Evolutionary conservation across 1,140 invertebrate species (phyloP).

Genomic region (Elysia chlorotica): DNA sequence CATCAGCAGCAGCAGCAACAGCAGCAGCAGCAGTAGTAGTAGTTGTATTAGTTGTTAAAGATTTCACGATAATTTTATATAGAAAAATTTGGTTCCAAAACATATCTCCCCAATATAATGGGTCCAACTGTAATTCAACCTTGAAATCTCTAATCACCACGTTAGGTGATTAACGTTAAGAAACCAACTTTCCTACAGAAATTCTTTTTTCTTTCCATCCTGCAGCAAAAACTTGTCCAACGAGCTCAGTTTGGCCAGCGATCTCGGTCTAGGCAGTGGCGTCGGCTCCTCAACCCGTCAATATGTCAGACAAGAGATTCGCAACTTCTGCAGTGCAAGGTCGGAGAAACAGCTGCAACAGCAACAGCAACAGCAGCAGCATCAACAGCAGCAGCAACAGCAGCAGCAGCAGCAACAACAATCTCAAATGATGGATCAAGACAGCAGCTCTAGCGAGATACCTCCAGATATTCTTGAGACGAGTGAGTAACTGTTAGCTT

Average conservation of each 20-base stretch:
- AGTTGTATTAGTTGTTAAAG: no score
- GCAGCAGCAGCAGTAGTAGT: no score
- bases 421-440: constrained; percentile 23
- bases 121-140: no score
- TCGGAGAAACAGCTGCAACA: constrained; percentile 14
- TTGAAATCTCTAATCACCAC: no score
- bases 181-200: no score
- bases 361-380: constrained; percentile 8
- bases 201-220: not conserved
- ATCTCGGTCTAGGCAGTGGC: not conserved
- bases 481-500: constrained; percentile 38
- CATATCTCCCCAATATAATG: no score
- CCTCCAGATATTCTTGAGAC: constrained; percentile 52
- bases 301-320: constrained; percentile 84
- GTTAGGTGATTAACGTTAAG: no score
- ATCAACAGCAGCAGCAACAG: constrained; percentile 17
- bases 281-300: constrained; percentile 4
- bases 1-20: no score
- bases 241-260: not conserved
- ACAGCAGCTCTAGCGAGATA: constrained; percentile 42
- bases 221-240: constrained; percentile 5
- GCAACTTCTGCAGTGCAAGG: constrained; percentile 17
- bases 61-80: no score
- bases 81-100: no score
- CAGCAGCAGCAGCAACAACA: constrained; percentile 7